Evolutionary conservation across 2,797 vertebrate species (phyloP).

Genomic region (Onychomys arenicola): DNA sequence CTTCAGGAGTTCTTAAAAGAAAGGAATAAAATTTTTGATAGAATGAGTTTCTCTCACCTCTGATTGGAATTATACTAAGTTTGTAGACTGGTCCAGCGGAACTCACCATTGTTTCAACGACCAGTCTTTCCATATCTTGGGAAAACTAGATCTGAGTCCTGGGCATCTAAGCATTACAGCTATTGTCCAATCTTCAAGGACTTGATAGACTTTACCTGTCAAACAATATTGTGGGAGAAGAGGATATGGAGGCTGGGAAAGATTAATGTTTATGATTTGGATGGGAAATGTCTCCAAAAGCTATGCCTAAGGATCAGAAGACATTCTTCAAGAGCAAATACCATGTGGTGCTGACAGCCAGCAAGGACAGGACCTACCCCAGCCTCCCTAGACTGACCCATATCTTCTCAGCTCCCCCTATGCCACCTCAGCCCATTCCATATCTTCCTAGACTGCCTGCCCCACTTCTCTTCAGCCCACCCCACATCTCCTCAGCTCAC

Average conservation of each 20-base stretch:
- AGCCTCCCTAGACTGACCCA: background rate
- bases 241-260: background rate
- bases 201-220: background rate
- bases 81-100: background rate
- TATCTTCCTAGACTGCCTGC: too few relatives aligned
- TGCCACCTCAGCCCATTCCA: background rate
- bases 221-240: background rate
- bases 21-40: conserved; percentile 52
- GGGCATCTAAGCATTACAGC: background rate
- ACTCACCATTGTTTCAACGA: background rate
- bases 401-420: background rate
- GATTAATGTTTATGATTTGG: background rate
- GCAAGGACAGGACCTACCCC: background rate
- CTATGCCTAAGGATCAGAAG: background rate
- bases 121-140: background rate
- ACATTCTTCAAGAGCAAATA: background rate
- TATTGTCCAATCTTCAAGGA: background rate
- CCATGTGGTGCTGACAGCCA: background rate
- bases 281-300: background rate
- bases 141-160: background rate
- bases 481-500: background rate
- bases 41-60: conserved; percentile 24
- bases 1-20: conserved; percentile 66
- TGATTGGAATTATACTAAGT: conserved; percentile 58
- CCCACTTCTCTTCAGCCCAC: background rate